Percentiles rank a stretch among this genome's conserved stretches.
Conservation (phyloP, 2,797 vertebrate species). For the Aulostomus chinensis region DNA sequence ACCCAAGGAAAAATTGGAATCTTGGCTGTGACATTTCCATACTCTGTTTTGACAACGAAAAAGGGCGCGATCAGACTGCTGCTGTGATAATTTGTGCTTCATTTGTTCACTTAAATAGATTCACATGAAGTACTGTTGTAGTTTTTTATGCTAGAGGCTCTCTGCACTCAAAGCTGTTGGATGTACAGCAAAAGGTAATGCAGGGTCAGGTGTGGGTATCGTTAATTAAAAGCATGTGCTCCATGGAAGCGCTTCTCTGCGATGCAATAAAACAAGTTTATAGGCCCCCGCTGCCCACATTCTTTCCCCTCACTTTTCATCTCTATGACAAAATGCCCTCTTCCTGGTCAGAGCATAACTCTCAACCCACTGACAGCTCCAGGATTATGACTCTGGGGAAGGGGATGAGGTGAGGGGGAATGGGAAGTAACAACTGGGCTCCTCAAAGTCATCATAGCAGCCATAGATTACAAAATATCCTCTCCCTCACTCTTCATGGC, state of each 20-base stretch:
- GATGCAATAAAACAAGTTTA: conserved; percentile 81
- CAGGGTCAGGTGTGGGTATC: conserved; percentile 52
- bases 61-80: conserved; percentile 3
- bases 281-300: conserved; percentile 68
- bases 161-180: conserved; percentile 1
- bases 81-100: conserved; percentile 13
- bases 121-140: background rate
- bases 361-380: conserved; percentile 67
- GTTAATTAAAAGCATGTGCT: conserved; percentile 81
- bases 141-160: conserved; percentile 16
- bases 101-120: conserved; percentile 29
- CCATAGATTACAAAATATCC: conserved; percentile 74
- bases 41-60: too few species aligned
- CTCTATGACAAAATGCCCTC: conserved; percentile 78
- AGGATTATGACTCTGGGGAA: conserved; percentile 58
- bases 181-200: conserved; percentile 25
- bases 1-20: too few species aligned
- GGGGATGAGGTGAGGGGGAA: conserved; percentile 50
- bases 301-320: conserved; percentile 76
- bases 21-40: too few species aligned
- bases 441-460: conserved; percentile 76
- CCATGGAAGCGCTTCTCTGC: conserved; percentile 60
- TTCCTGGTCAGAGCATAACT: conserved; percentile 68
- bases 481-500: conserved; percentile 66
- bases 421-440: conserved; percentile 63